Evolutionary conservation across 2,888 invertebrate genomes (phyloP).

Genomic region (Anoplius nigerrimus): DNA sequence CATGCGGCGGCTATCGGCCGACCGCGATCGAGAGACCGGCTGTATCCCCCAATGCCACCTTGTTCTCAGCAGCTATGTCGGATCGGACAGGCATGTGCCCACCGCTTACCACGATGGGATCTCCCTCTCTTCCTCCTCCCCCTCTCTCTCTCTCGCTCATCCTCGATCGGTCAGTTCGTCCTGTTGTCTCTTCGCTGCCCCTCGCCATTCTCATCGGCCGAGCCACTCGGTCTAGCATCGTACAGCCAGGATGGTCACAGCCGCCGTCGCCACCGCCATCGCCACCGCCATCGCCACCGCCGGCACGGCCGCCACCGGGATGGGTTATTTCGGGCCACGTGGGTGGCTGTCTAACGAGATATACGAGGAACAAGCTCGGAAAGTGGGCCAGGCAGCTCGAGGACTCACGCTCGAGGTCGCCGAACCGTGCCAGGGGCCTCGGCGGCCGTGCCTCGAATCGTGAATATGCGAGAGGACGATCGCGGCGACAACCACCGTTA

Average conservation of each 20-base stretch:
- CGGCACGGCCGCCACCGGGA: conserved; percentile 21
- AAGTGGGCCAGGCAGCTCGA: conserved; percentile 51
- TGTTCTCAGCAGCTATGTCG: conserved; percentile 57
- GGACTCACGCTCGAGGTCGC: conserved; percentile 26
- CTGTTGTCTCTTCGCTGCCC: background rate
- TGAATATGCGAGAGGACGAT: conserved; percentile 39
- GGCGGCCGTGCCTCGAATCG: conserved; percentile 18
- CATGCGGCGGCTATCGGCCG: conserved; percentile 59
- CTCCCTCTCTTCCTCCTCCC: conserved; percentile 19
- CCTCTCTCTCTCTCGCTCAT: conserved; percentile 19
- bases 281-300: conserved; percentile 8
- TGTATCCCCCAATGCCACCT: conserved; percentile 60
- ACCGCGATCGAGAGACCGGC: conserved; percentile 59
- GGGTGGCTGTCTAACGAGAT: conserved; percentile 58
- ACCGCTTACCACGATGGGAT: conserved; percentile 51
- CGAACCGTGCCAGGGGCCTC: conserved; percentile 30
- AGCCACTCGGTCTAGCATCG: conserved; percentile 12
- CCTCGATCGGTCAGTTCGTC: background rate
- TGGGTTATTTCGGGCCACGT: conserved; percentile 54
- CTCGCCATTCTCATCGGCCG: background rate
- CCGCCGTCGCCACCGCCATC: conserved; percentile 21
- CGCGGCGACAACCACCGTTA: conserved; percentile 31
- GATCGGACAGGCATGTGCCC: conserved; percentile 56
- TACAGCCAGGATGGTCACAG: conserved; percentile 27
- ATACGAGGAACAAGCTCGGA: conserved; percentile 46